These are phyloP conservation scores for Acipenser oxyrinchus DNA, from an alignment of 2,797 vertebrate genomes.

Conservation along the genomic window DNA sequence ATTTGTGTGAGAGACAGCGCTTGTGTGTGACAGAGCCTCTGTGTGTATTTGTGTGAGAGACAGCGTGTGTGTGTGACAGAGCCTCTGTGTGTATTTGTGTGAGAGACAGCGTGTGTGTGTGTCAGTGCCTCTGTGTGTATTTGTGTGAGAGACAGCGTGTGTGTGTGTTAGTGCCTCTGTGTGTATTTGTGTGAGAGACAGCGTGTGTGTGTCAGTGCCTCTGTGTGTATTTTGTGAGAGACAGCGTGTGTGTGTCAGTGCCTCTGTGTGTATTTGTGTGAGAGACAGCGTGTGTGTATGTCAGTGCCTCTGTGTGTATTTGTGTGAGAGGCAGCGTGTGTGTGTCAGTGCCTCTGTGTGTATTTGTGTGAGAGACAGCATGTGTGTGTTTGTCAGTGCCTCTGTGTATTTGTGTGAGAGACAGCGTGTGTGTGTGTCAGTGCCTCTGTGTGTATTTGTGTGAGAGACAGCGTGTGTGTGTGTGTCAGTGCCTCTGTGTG, in stretches of 20 bases:
- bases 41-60: conserved; percentile 6
- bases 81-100: conserved; percentile 12
- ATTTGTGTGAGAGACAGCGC: neutral
- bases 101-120: no score
- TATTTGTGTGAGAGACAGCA: neutral
- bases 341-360: conserved; percentile 2
- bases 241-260: neutral
- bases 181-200: conserved; percentile 6
- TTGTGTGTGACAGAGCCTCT: no score
- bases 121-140: conserved; percentile 8
- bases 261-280: conserved; percentile 10
- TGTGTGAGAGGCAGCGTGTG: neutral
- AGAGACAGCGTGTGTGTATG: neutral
- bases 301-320: conserved; percentile 9
- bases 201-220: neutral
- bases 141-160: neutral
- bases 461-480: no score
- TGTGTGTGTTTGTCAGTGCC: neutral
- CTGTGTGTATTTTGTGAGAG: conserved; percentile 9
- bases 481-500: conserved; percentile 2
- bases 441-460: conserved; percentile 10
- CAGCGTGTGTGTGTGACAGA: no score
- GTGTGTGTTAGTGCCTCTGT: no score
- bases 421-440: neutral
- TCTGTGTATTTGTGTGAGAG: conserved; percentile 7